Evolutionary conservation across 2,113 vertebrate species (phyloP).

Genomic region (Macrotis lagotis): DNA sequence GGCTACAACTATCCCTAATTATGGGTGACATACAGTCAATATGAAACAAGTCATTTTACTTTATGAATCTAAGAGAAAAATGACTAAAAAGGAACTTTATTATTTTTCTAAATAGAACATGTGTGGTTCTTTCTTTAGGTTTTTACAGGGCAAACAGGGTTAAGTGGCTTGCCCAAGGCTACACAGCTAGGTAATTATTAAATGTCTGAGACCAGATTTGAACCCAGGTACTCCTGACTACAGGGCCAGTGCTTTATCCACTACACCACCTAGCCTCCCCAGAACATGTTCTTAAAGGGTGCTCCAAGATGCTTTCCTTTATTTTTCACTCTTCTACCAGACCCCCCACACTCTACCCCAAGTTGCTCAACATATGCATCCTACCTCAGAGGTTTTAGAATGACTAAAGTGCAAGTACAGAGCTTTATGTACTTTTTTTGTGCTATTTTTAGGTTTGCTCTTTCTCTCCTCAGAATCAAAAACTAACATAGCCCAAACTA

Average conservation of each 20-base stretch:
- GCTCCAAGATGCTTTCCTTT: background rate
- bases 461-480: conserved; percentile 52
- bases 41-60: conserved; percentile 26
- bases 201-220: no score
- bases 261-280: no score
- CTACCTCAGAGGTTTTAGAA: conserved; percentile 51
- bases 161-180: no score
- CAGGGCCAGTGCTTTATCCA: no score
- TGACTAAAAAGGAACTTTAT: background rate
- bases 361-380: background rate
- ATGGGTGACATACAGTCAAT: conserved; percentile 1
- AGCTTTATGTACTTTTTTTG: conserved; percentile 60
- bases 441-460: conserved; percentile 65
- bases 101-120: conserved; percentile 30
- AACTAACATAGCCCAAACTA: conserved; percentile 13
- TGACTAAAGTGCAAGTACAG: conserved; percentile 58
- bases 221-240: no score
- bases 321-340: background rate
- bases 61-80: conserved; percentile 7
- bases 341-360: background rate
- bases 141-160: no score
- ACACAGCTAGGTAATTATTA: no score
- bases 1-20: background rate
- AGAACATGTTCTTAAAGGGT: background rate
- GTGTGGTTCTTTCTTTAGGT: no score